These are phyloP conservation scores for Hozukius guyotensis DNA, from an alignment of 2,797 vertebrate genomes.

Conservation along the genomic window DNA sequence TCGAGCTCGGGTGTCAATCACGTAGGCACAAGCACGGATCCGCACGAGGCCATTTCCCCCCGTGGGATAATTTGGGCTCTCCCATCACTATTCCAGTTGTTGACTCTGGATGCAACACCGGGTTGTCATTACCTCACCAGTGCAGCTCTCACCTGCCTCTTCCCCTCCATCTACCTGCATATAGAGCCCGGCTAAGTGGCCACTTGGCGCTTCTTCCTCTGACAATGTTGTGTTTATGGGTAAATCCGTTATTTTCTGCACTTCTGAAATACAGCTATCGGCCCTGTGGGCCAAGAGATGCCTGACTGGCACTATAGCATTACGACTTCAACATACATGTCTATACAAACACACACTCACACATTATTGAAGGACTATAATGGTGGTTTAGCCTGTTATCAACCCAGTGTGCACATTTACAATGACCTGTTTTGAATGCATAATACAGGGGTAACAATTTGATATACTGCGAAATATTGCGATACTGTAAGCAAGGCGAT, in stretches of 20 bases:
- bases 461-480: too few relatives aligned
- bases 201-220: conserved; percentile 51
- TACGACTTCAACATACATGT: not conserved
- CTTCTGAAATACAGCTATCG: conserved; percentile 15
- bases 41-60: not conserved
- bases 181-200: conserved; percentile 37
- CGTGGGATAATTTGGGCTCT: conserved; percentile 34
- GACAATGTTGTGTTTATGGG: conserved; percentile 28
- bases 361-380: not conserved
- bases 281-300: not conserved
- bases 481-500: too few relatives aligned
- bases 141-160: conserved; percentile 24
- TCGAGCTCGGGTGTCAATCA: conserved; percentile 29
- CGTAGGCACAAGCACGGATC: conserved; percentile 1
- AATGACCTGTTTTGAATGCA: not conserved
- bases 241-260: conserved; percentile 10
- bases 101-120: conserved; percentile 32
- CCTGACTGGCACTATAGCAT: not conserved
- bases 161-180: conserved; percentile 31
- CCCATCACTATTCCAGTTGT: conserved; percentile 32
- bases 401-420: not conserved
- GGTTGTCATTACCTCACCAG: conserved; percentile 48
- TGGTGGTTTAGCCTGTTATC: not conserved
- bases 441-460: too few relatives aligned
- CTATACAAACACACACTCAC: not conserved